Evolutionary conservation across 2,113 vertebrate genomes (phyloP), one percentile per base, ranked within the genome.

Genomic region (Zosterops pallidus): DNA sequence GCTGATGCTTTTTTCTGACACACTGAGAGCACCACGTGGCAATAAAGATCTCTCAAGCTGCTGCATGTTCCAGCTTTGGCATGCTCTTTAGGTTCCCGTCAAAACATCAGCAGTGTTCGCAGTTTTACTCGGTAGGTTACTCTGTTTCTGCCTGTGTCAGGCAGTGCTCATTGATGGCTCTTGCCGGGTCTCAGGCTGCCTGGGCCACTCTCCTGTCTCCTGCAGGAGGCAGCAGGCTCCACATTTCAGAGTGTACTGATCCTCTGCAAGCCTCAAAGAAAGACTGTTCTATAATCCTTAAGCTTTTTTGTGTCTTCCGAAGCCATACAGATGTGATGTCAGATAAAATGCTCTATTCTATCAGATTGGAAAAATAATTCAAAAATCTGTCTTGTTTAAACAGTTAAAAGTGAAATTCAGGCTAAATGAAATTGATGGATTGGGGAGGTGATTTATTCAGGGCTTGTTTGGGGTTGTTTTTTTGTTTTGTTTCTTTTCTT

Each of bases 31-130:
- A 67, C 12, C n/a, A 33, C 2, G 0, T 19, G 28, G 23, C 59
- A 42, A 33, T 64, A 31, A 63, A 83, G 47, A 23, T 46, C 15
- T 55, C 83, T 59, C 83, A 76, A 29, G 44, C 37, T 81, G 35
- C 97, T 64, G 53, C 25, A 17, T 9, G 28, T 33, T 74, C 70
- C 4, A 2, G 59, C 83, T 69, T 62, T 53, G 28, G 25, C 31
- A 31, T 1, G 25, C 91, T 23, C 86, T 81, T 16, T 92, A 83
- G 71, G 94, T 98, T 89, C 93, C 87, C n/a, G 96, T 92, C 5
- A 98, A 92, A 65, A 39, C 68, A 97, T 33, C 97, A 6, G 11
- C 46, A 16, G 35, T 33, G 41, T 29, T 56, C 35, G 33, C 26
- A n/a, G 46, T 57, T 86, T 74, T 26, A 24, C 14, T 39, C 3